These are phyloP conservation scores for Celastrina argiolus DNA, from an alignment of 2,888 invertebrate genomes.

Conservation along the genomic window DNA sequence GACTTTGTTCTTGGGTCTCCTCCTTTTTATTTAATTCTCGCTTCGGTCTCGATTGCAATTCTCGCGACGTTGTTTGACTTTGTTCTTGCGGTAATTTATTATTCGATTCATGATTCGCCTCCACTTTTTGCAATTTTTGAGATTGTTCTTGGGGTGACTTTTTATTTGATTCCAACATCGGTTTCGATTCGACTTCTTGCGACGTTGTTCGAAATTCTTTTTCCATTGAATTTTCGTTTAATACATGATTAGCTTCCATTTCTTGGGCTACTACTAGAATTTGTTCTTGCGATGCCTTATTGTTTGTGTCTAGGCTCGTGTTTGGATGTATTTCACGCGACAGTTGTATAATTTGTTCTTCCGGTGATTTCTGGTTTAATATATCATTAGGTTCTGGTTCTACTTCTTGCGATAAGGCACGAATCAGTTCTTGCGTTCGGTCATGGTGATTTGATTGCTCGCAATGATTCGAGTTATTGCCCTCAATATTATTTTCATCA, in stretches of 20 bases:
- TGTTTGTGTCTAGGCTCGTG: neutral
- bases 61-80: neutral
- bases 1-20: neutral
- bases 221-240: neutral
- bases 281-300: neutral
- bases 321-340: neutral
- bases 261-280: neutral
- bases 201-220: neutral
- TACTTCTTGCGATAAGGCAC: neutral
- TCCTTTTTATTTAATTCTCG: neutral
- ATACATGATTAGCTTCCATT: neutral
- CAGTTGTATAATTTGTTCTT: neutral
- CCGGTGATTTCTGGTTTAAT: neutral
- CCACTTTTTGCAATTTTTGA: neutral
- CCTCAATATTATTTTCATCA: neutral
- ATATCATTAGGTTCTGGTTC: neutral
- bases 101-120: neutral
- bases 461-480: slow-evolving; percentile 5
- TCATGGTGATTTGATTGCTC: neutral
- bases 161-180: neutral
- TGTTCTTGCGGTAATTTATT: neutral
- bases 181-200: neutral
- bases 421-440: neutral
- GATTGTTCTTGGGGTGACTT: neutral
- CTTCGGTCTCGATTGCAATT: neutral